Conservation (phyloP, 2,888 invertebrate species). For the Mythimna pallens region DNA sequence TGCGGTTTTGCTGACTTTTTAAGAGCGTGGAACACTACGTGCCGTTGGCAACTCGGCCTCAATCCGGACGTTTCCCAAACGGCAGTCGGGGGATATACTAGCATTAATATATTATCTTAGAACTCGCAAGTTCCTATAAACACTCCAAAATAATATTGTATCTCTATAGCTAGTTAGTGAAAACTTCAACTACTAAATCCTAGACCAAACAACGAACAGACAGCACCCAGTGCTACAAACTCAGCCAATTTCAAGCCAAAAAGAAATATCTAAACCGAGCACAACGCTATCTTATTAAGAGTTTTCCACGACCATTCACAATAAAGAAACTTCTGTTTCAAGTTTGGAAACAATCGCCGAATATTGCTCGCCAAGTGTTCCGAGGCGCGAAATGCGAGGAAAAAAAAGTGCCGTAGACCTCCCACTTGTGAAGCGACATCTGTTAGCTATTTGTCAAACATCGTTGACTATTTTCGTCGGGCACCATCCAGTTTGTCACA, state of each 20-base stretch:
- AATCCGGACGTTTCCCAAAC: too few species aligned
- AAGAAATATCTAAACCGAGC: constrained; percentile 52
- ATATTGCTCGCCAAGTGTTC: constrained; percentile 64
- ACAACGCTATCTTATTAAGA: constrained; percentile 62
- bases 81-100: too few species aligned
- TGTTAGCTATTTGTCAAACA: constrained; percentile 89
- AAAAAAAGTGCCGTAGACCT: constrained; percentile 68
- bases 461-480: constrained; percentile 86
- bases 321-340: constrained; percentile 60
- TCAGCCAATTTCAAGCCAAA: constrained; percentile 44
- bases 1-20: too few species aligned
- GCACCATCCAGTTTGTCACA: constrained; percentile 77
- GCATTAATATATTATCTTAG: too few species aligned
- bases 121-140: too few species aligned
- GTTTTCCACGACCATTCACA: constrained; percentile 57
- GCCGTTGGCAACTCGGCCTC: too few species aligned
- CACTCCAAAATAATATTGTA: background rate
- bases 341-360: constrained; percentile 64
- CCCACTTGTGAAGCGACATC: constrained; percentile 79
- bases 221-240: constrained; percentile 29
- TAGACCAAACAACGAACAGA: background rate
- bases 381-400: constrained; percentile 51
- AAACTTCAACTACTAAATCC: background rate
- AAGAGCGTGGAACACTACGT: too few species aligned
- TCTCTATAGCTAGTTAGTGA: background rate